Conservation (phyloP, 2,888 invertebrate genomes). For the Sminthurides aquaticus region DNA sequence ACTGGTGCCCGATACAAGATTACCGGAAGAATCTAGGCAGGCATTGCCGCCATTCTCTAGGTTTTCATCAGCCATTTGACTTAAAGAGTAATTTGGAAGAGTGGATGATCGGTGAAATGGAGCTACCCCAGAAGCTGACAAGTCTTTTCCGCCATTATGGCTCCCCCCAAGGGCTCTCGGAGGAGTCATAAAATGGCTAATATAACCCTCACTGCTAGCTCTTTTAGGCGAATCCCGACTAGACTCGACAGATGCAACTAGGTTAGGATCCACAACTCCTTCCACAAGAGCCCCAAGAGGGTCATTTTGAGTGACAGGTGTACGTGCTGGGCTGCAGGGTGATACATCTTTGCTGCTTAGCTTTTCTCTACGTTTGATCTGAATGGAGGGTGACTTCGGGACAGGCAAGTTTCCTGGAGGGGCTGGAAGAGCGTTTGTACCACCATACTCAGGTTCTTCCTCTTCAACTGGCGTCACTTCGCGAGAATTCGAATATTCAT, state of each 20-base stretch:
- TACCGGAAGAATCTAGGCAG: constrained; percentile 18
- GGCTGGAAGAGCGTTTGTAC: background rate
- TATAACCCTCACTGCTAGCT: constrained; percentile 42
- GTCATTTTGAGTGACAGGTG: constrained; percentile 84
- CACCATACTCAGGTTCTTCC: constrained; percentile 24
- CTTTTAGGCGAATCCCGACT: constrained; percentile 39
- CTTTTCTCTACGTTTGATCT: constrained; percentile 23
- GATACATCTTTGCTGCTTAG: constrained; percentile 49
- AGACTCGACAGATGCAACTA: constrained; percentile 3
- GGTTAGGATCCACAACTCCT: constrained; percentile 38
- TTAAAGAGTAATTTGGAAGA: constrained; percentile 40
- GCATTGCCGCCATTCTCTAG: background rate
- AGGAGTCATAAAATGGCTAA: constrained; percentile 26
- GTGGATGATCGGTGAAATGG: constrained; percentile 43
- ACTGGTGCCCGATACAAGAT: constrained; percentile 16
- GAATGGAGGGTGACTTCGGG: constrained; percentile 31
- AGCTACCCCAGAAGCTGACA: constrained; percentile 21
- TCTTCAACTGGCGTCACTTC: constrained; percentile 40
- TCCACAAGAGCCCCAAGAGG: constrained; percentile 71
- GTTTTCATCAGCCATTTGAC: constrained; percentile 16
- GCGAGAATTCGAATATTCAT: constrained; percentile 27
- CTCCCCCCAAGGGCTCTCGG: constrained; percentile 4
- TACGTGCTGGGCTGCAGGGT: constrained; percentile 54
- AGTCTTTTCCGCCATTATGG: constrained; percentile 26
- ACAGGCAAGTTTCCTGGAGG: background rate